These are phyloP conservation scores for Catharus bicknelli DNA, from an alignment of 2,113 vertebrate species.

Conservation along the genomic window DNA sequence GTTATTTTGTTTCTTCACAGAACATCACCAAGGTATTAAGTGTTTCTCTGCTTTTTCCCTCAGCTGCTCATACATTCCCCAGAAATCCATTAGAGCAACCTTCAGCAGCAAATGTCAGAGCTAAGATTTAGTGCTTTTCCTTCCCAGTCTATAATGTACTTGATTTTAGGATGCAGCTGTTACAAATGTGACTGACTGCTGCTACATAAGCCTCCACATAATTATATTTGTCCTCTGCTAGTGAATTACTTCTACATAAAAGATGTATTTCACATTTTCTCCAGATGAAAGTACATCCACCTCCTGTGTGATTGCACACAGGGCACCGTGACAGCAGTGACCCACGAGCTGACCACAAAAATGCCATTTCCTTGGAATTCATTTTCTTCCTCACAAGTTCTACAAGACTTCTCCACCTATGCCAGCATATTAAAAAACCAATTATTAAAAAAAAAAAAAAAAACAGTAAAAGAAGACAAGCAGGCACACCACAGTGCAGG, in stretches of 20 bases:
- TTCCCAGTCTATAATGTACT: neutral
- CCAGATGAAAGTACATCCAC: neutral
- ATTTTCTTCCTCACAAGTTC: neutral
- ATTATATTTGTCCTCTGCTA: neutral
- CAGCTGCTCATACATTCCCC: neutral
- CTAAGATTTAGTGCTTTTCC: neutral
- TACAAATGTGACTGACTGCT: neutral
- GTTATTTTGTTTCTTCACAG: neutral
- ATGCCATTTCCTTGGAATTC: neutral
- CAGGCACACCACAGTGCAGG: neutral
- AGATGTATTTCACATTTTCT: neutral
- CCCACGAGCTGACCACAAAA: neutral
- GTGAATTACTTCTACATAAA: neutral
- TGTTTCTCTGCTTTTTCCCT: neutral
- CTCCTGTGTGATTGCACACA: neutral
- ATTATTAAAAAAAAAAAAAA: neutral
- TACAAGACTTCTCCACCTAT: neutral
- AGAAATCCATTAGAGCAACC: neutral
- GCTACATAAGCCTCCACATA: neutral
- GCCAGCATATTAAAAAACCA: neutral
- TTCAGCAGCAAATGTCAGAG: neutral
- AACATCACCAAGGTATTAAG: neutral
- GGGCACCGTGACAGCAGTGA: neutral
- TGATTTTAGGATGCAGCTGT: neutral
- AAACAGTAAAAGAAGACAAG: neutral